Base-by-base conservation (phyloP, 2,888 invertebrate genomes). In the Mellilla xanthometata region DNA sequence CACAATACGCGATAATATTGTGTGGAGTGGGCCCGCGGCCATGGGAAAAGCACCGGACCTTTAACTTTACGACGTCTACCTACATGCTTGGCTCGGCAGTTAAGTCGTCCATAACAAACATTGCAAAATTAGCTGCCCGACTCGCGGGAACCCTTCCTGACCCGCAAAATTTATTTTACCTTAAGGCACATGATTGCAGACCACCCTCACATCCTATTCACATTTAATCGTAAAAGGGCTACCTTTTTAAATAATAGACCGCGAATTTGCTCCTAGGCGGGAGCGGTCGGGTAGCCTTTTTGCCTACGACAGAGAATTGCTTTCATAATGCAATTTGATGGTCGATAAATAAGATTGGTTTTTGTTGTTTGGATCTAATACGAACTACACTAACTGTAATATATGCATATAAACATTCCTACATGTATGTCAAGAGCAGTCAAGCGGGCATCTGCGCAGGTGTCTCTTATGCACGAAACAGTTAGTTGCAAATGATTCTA, bases 101-200 rank as follows among this genome's bases (percentile, higher is more conserved):
- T 56, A 50, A 50, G 39, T 54, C 50, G 39, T 45, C 52, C 57
- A 48, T 50, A 51, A 49, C 56, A 54, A 54, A 54, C 52, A 54
- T 48, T 45, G 47, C 49, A 45, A 52, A 52, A 52, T 52, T 55
- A 45, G 40, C 50, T 44, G 26, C 52, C 47, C 47, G 42, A 45
- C 41, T 51, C 51, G 34, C 31, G 43, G 39, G 51, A 41, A 54
- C 49, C 51, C 49, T 51, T 54, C 44, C 49, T 41, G 44, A 39
- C 42, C 39, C 44, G 41, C 52, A 31, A 46, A 42, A 52, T 45
- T 35, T 52, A 48, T 48, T 38, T 49, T 43, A 43, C 43, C 49
- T 39, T 39, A 40, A 44, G 47, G 47, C 47, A 41, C 47, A 48
- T 48, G 47, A 48, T 48, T 39, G 47, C 41, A 48, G 41, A 42